Conservation (phyloP, 2,888 invertebrate species). For the Zelleria hepariella region DNA sequence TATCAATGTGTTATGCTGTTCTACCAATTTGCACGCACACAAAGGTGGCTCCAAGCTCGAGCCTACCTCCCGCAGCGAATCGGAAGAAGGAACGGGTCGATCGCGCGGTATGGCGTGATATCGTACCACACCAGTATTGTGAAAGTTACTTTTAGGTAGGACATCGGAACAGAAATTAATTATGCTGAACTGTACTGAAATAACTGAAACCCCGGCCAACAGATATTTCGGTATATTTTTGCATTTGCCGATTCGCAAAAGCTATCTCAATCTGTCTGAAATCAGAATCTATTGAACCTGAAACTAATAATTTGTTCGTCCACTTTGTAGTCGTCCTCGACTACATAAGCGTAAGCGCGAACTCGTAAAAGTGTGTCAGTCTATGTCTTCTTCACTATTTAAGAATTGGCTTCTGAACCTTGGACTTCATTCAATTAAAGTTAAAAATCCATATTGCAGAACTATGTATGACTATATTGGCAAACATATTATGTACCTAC, state of each 20-base stretch:
- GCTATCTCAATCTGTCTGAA: not conserved
- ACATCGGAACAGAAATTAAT: not conserved
- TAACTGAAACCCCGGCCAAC: not conserved
- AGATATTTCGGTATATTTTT: not conserved
- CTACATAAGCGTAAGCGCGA: not conserved
- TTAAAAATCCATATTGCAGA: not conserved
- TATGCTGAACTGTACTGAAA: not conserved
- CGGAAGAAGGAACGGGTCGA: slow-evolving; percentile 22
- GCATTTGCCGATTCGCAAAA: too few relatives aligned
- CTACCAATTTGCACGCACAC: not conserved
- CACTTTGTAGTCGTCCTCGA: too few relatives aligned
- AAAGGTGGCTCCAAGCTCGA: slow-evolving; percentile 1
- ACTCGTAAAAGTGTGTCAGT: slow-evolving; percentile 9
- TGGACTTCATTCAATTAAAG: not conserved
- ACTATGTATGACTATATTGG: not conserved
- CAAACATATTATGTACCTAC: not conserved
- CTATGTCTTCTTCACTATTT: not conserved
- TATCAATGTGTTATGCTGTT: not conserved
- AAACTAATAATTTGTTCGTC: too few relatives aligned
- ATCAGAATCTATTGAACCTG: not conserved
- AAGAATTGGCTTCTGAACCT: not conserved
- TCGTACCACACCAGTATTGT: slow-evolving; percentile 40
- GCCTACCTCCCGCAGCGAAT: slow-evolving; percentile 8
- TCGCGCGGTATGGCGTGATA: slow-evolving; percentile 63
- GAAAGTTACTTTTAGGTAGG: slow-evolving; percentile 40